Percentiles rank a stretch among this genome's conserved stretches.
Conservation (phyloP, 2,888 invertebrate genomes). For the Sceliomorpha sp. region DNA sequence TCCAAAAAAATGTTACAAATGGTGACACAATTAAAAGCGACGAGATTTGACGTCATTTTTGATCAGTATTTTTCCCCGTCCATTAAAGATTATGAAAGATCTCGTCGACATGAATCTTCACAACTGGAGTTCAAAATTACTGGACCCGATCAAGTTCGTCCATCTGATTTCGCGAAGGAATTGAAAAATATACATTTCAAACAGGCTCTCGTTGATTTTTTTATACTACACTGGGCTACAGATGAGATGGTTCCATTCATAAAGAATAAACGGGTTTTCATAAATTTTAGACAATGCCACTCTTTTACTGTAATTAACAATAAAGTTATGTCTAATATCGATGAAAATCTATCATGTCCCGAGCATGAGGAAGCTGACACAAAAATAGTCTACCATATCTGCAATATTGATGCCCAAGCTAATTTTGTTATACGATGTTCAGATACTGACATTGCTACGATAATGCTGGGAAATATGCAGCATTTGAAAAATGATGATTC, state of each 20-base stretch:
- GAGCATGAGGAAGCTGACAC: too few species aligned
- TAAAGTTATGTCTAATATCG: too few species aligned
- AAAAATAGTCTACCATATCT: too few species aligned
- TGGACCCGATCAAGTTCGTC: conserved; percentile 30
- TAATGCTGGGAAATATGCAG: conserved; percentile 32
- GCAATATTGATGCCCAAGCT: too few species aligned
- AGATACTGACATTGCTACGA: conserved; percentile 15
- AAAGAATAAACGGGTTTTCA: conserved; percentile 13
- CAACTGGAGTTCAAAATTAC: conserved; percentile 13
- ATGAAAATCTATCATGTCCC: too few species aligned
- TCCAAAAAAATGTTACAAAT: conserved; percentile 63
- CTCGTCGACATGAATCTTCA: conserved; percentile 1
- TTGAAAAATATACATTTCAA: conserved; percentile 11
- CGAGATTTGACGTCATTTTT: conserved; percentile 63
- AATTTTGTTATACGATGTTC: conserved; percentile 11
- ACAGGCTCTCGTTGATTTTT: conserved; percentile 14
- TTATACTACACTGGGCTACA: conserved; percentile 5
- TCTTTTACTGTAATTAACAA: conserved; percentile 17
- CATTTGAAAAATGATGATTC: conserved; percentile 9
- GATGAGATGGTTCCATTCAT: conserved; percentile 3
- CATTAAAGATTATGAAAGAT: conserved; percentile 46
- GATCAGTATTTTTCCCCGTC: conserved; percentile 62
- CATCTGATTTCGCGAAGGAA: conserved; percentile 10
- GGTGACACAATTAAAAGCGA: conserved; percentile 59
- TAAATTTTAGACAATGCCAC: conserved; percentile 5